Evolutionary conservation across 2,888 invertebrate species (phyloP).

Genomic region (Capitulum mitella): DNA sequence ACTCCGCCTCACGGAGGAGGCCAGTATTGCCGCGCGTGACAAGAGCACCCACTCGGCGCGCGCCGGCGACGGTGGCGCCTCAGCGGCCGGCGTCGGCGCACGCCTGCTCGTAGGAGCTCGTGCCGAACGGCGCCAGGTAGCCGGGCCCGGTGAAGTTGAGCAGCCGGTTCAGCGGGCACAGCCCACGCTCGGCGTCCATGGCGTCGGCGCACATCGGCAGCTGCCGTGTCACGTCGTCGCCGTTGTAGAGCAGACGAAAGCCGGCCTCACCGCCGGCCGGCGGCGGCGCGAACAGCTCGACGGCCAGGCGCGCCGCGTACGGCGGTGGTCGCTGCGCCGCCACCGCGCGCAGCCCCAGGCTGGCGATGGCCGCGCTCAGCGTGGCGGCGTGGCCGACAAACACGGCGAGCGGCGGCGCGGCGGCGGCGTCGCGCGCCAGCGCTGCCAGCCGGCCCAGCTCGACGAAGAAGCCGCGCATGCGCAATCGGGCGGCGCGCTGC

Average conservation of each 20-base stretch:
- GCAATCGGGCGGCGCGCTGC: neutral
- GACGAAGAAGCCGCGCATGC: neutral
- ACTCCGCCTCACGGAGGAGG: no score
- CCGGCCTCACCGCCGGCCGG: neutral
- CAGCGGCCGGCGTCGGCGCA: neutral
- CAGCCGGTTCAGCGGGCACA: neutral
- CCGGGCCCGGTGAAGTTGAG: neutral
- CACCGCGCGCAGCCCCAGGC: neutral
- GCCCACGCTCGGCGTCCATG: neutral
- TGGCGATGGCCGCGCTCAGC: neutral
- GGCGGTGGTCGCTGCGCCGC: neutral
- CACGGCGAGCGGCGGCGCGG: neutral
- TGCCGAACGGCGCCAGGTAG: neutral
- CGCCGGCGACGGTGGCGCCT: no score
- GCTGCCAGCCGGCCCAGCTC: neutral
- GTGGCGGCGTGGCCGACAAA: neutral
- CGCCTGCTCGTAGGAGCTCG: neutral
- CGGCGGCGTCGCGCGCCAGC: neutral
- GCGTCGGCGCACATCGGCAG: neutral
- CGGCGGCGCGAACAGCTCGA: neutral
- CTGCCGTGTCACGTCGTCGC: neutral
- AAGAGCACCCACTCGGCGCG: no score
- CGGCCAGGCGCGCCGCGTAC: neutral
- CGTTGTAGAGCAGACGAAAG: neutral
- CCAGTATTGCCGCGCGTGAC: no score